Conservation (phyloP, 2,888 invertebrate species). For the Lomographa bimaculata region DNA sequence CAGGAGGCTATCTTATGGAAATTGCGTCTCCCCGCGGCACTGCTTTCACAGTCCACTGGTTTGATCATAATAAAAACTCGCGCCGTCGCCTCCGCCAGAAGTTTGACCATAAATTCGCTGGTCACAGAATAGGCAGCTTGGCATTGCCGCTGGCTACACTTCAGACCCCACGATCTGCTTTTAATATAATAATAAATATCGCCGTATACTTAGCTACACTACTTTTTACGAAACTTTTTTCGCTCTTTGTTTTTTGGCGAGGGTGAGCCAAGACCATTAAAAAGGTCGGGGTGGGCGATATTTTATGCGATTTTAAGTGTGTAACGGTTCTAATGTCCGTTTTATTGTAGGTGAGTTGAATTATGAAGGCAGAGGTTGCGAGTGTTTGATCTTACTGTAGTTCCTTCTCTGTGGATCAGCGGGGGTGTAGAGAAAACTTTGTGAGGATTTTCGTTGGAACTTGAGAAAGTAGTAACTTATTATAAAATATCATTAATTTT, state of each 20-base stretch:
- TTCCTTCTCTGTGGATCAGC: constrained; percentile 9
- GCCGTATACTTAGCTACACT: constrained; percentile 53
- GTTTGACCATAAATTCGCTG: constrained; percentile 84
- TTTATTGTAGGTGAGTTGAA: constrained; percentile 60
- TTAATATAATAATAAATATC: constrained; percentile 82
- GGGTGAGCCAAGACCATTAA: constrained; percentile 75
- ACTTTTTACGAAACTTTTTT: constrained; percentile 66
- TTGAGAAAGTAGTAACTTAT: no score
- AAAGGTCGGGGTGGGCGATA: constrained; percentile 77
- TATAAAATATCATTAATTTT: no score
- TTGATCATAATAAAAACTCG: constrained; percentile 84
- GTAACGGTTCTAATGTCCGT: constrained; percentile 71
- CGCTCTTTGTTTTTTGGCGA: constrained; percentile 67
- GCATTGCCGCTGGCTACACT: constrained; percentile 64
- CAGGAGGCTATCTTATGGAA: constrained; percentile 76
- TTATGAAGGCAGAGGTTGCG: constrained; percentile 46
- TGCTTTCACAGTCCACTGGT: constrained; percentile 84
- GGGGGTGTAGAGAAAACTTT: no score
- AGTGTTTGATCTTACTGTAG: constrained; percentile 27
- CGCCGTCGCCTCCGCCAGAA: constrained; percentile 80
- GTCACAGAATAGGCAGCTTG: constrained; percentile 52
- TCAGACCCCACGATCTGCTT: constrained; percentile 68
- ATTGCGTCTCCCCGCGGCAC: constrained; percentile 77
- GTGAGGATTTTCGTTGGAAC: no score
- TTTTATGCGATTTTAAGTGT: constrained; percentile 83